These are phyloP conservation scores for Poeciliopsis gracilis DNA, from an alignment of 2,797 vertebrate genomes.

Conservation along the genomic window DNA sequence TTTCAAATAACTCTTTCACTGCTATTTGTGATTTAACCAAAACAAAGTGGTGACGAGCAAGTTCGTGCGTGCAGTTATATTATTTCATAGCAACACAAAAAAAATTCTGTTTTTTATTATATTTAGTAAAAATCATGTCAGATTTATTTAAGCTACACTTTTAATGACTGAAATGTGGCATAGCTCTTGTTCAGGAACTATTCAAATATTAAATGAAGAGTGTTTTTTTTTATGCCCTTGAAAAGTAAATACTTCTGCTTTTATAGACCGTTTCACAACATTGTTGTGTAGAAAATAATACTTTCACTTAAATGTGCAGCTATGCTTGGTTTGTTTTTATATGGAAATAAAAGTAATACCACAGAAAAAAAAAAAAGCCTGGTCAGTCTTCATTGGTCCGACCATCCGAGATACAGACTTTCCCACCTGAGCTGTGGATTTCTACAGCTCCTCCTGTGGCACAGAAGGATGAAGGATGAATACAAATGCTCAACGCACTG, in stretches of 20 bases:
- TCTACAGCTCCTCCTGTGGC: not conserved
- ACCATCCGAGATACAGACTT: not conserved
- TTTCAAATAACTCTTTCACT: conserved; percentile 31
- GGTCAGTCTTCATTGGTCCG: not conserved
- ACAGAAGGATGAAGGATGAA: not conserved
- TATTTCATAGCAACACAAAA: conserved; percentile 17
- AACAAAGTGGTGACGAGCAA: conserved; percentile 25
- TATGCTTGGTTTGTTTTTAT: conserved; percentile 56
- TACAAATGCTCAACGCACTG: no score
- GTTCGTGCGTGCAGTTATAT: conserved; percentile 7
- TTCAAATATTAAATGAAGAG: conserved; percentile 33
- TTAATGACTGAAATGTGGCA: conserved; percentile 10
- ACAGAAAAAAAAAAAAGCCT: not conserved
- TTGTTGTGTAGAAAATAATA: conserved; percentile 29
- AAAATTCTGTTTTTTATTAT: conserved; percentile 16
- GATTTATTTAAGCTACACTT: conserved; percentile 57
- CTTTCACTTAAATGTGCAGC: conserved; percentile 50
- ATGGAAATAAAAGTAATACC: conserved; percentile 71
- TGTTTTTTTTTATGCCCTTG: conserved; percentile 7
- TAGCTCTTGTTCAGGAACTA: conserved; percentile 14
- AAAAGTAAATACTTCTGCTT: conserved; percentile 17
- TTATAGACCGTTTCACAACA: conserved; percentile 15
- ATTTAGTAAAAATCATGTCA: conserved; percentile 27
- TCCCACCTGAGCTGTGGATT: not conserved
- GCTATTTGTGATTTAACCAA: conserved; percentile 60